Evolutionary conservation across 2,113 vertebrate species (phyloP), one percentile per base, ranked within the genome.

Genomic region (Edolisoma coerulescens): DNA sequence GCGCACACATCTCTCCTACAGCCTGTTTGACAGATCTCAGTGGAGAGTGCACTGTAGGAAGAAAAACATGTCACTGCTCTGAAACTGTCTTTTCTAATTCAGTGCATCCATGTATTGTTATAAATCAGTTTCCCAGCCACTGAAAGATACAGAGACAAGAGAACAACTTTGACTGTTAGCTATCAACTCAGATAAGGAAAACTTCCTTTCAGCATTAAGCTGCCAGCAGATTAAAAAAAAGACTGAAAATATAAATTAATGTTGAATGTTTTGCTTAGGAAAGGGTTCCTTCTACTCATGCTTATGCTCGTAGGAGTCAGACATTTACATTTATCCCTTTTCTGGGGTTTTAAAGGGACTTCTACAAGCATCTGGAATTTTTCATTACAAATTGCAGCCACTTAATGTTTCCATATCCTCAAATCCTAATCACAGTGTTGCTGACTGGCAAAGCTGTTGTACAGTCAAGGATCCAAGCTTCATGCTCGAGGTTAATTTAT

Each of bases 11-110:
- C 84, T 92, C 92, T 96, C 76, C 92, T 69, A 8, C 63, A 73
- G 89, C 60, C 61, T 74, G 64, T 56, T 95, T 97, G 96, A 95
- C 79, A 68, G 94, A 91, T 90, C 96, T 96, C 92, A 12, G 95
- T 7, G 65, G 93, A 96, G 57, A 77, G 89, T 78, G 96, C 95
- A 61, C 85, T 96, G 94, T n/a, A 96, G 93, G 94, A 94, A 91
- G 80, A 91, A 95, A 94, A 96, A 95, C 96, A 96, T 97, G 97
- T 96, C 97, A 95, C 90, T 98, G 98, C 97, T 98, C 98, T 92
- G 93, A 97, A 98, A 98, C 97, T 98, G 98, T 98, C 98, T 97
- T 98, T 98, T 98, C 97, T 98, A 98, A 98, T 98, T 98, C 97
- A 97, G 68, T 96, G 97, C 97, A 94, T 94, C 92, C 97, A 92